These are phyloP conservation scores for Clamator glandarius DNA, from an alignment of 2,797 vertebrate genomes.

Conservation along the genomic window DNA sequence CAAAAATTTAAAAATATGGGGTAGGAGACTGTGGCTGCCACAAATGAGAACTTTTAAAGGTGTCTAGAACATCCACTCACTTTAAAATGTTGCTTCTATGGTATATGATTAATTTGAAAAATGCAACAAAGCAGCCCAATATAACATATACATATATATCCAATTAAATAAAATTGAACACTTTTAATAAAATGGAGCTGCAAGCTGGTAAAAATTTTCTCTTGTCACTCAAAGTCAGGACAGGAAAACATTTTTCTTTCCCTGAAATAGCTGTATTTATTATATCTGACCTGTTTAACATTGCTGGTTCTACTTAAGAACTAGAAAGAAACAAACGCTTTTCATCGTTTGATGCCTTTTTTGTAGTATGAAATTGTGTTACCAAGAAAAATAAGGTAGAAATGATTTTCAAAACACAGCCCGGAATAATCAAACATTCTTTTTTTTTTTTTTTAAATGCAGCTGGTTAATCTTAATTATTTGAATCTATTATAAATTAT, in stretches of 20 bases:
- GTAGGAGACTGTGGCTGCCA: slow-evolving; percentile 57
- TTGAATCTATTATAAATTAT: slow-evolving; percentile 60
- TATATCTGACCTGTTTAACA: slow-evolving; percentile 65
- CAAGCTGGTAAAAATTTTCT: slow-evolving; percentile 70
- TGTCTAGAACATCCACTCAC: slow-evolving; percentile 60
- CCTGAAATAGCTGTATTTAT: slow-evolving; percentile 67
- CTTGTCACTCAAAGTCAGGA: slow-evolving; percentile 68
- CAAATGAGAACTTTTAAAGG: slow-evolving; percentile 47
- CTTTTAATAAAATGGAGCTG: slow-evolving; percentile 53
- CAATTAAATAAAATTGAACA: slow-evolving; percentile 55
- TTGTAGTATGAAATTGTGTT: slow-evolving; percentile 47
- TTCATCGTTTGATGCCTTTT: slow-evolving; percentile 34
- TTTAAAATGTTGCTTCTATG: slow-evolving; percentile 32
- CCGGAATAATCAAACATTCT: background rate
- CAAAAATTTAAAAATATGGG: slow-evolving; percentile 82
- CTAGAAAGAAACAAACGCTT: slow-evolving; percentile 60
- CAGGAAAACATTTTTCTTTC: slow-evolving; percentile 58
- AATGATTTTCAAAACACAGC: slow-evolving; percentile 42
- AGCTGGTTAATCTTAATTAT: slow-evolving; percentile 63
- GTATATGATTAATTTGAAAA: slow-evolving; percentile 61
- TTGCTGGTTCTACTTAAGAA: slow-evolving; percentile 66
- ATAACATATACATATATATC: slow-evolving; percentile 9
- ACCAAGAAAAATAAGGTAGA: slow-evolving; percentile 33
- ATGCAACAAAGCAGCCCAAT: slow-evolving; percentile 5
- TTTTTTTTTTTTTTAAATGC: background rate